Evolutionary conservation across 2,113 vertebrate species (phyloP), one percentile per base, ranked within the genome.

Genomic region (Rhagologus leucostigma): DNA sequence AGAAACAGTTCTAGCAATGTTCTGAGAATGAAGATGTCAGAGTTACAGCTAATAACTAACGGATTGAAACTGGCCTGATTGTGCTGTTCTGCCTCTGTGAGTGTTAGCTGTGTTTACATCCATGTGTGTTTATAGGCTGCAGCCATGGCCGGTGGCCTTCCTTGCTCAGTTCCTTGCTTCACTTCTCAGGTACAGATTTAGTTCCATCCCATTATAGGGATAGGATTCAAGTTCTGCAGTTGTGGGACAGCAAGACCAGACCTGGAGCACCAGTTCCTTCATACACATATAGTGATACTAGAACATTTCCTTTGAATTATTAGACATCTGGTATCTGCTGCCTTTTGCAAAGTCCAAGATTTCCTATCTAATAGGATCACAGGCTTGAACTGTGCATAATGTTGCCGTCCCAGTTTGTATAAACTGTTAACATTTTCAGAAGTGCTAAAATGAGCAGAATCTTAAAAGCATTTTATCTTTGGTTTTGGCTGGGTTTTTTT

Each of bases 381-480:
- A 20, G 56, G 21, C 47, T 69, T 84, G 42, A 24, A 20, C 4
- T 68, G 23, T 46, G 10, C 16, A 21, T 41, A 33, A 24, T 78
- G 22, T 62, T 82, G 33, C 20, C 29, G 5, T 68, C 75, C 23
- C 44, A 33, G 57, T 37, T 63, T 37, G 14, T 16, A 13, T 50
- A 42, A 80, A 67, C 55, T 41, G 8, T 37, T 60, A 39, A 39
- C 21, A 32, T 41, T 65, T 90, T n/a, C 26, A 13, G 32, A 42
- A 73, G 20, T 69, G 35, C 15, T 53, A 22, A 89, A 56, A 59
- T 46, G 10, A 86, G 12, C 16, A 64, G 49, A 68, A 77, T 84
- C 41, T 47, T 71, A 30, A 32, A 71, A 59, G 15, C 0, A 0
- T 50, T 23, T 71, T 65, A 11, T 17, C 9, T 46, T 55, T 37